Percentiles rank a stretch among this genome's conserved stretches.
phyloP scores from a whole-genome alignment of 2,113 vertebrate species.

The Otolemur garnettii region DNA sequence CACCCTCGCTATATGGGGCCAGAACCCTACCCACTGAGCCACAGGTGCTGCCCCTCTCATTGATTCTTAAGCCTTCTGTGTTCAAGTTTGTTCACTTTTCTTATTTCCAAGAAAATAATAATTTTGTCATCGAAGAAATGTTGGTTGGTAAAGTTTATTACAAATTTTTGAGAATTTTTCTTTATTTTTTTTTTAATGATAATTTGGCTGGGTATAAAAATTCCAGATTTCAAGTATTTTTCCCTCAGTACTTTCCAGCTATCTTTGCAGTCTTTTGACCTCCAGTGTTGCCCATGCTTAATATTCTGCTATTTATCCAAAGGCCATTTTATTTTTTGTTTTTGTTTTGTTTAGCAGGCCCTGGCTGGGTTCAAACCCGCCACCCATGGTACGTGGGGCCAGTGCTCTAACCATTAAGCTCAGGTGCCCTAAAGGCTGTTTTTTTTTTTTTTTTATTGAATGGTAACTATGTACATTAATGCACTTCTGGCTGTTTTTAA shows the following conservation, averaged over 20 bases:
- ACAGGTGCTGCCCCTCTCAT: no score
- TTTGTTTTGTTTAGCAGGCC: no score
- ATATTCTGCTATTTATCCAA: neutral
- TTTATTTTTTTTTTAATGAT: neutral
- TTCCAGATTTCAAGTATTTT: neutral
- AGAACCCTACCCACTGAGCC: no score
- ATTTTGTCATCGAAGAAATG: neutral
- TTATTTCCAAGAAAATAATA: neutral
- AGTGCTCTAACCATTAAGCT: no score
- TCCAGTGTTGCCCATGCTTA: neutral
- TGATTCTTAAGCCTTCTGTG: neutral
- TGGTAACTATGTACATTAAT: no score
- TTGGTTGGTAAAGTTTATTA: neutral
- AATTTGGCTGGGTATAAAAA: neutral
- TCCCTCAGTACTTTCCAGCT: neutral
- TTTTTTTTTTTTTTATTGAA: no score
- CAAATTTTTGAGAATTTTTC: neutral
- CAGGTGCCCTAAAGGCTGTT: no score
- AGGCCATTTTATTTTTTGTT: neutral
- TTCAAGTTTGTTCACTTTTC: neutral
- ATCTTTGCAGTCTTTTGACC: neutral
- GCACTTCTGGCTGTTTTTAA: no score
- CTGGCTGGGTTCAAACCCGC: no score
- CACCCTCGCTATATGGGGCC: no score
- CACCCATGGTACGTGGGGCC: no score